Percentiles rank a stretch among this genome's conserved stretches.
These are phyloP conservation scores for Trichosurus vulpecula DNA, from an alignment of 2,797 vertebrate species.

Conservation along the genomic window DNA sequence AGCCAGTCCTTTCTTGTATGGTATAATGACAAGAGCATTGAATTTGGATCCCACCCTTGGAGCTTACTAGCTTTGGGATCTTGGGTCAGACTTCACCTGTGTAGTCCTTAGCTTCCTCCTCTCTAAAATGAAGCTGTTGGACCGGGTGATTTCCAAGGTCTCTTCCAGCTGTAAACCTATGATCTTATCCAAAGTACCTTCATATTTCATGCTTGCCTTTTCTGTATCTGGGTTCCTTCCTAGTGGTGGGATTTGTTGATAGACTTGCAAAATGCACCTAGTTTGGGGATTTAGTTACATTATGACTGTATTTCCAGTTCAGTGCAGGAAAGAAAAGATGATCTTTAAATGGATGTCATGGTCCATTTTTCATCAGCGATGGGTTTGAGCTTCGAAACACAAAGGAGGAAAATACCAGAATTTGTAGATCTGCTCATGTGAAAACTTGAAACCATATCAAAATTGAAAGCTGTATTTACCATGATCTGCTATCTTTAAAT, in stretches of 20 bases:
- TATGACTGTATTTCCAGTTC: conserved; percentile 21
- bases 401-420: conserved; percentile 3
- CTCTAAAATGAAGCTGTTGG: neutral
- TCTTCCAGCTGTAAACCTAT: neutral
- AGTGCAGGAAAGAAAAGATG: conserved; percentile 15
- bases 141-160: neutral
- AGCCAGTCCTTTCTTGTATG: neutral
- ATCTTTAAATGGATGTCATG: neutral
- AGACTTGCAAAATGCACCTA: neutral
- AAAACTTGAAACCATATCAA: conserved; percentile 22
- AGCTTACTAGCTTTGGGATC: neutral
- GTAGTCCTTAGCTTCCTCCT: neutral
- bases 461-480: neutral
- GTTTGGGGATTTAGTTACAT: neutral
- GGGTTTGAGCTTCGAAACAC: neutral
- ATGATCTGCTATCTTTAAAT: conserved; percentile 38
- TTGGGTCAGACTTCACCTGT: neutral
- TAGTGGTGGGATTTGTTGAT: neutral
- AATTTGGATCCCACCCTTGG: neutral
- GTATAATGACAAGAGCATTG: neutral
- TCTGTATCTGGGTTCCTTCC: neutral
- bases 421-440: neutral
- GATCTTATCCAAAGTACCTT: neutral
- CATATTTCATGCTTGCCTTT: neutral
- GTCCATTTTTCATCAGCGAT: neutral